A percentile compares a stretch with the other conserved stretches of the same genome.
These are phyloP conservation scores for Rhyacichthys aspro DNA, from an alignment of 2,797 vertebrate genomes.

Conservation along the genomic window DNA sequence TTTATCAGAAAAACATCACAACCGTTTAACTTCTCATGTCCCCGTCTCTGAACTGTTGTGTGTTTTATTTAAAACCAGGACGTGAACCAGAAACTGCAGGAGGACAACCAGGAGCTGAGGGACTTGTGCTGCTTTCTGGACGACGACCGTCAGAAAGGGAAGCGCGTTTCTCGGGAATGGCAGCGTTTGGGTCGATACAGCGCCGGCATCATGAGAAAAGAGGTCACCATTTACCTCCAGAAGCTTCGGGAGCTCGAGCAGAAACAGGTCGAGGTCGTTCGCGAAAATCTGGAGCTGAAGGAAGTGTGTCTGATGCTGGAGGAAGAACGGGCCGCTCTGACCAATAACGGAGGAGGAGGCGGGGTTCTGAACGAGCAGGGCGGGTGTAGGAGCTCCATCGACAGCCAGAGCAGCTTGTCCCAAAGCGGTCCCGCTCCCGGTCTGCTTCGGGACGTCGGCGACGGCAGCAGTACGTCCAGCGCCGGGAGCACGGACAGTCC, in stretches of 20 bases:
- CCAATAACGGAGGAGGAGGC: slow-evolving; percentile 23
- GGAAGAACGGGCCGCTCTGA: slow-evolving; percentile 84
- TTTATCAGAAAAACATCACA: too few species aligned
- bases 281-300: slow-evolving; percentile 93
- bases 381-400: slow-evolving; percentile 88
- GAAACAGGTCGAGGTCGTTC: slow-evolving; percentile 89
- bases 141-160: slow-evolving; percentile 95
- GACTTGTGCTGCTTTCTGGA: slow-evolving; percentile 97
- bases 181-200: slow-evolving; percentile 93
- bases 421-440: slow-evolving; percentile 76
- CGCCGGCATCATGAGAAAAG: slow-evolving; percentile 91
- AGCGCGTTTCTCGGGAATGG: slow-evolving; percentile 94
- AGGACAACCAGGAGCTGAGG: slow-evolving; percentile 96
- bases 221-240: slow-evolving; percentile 91
- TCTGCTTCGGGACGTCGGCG: slow-evolving; percentile 88
- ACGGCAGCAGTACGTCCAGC: slow-evolving; percentile 95
- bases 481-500: slow-evolving; percentile 91
- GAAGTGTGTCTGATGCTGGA: slow-evolving; percentile 93
- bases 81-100: slow-evolving; percentile 96
- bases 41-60: not conserved
- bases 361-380: slow-evolving; percentile 32
- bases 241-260: slow-evolving; percentile 94
- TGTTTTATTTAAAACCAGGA: slow-evolving; percentile 79
- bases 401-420: slow-evolving; percentile 90
- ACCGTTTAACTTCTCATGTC: too few species aligned